phyloP scores from a whole-genome alignment of 2,797 vertebrate species.

The Pangasius krempfi region DNA sequence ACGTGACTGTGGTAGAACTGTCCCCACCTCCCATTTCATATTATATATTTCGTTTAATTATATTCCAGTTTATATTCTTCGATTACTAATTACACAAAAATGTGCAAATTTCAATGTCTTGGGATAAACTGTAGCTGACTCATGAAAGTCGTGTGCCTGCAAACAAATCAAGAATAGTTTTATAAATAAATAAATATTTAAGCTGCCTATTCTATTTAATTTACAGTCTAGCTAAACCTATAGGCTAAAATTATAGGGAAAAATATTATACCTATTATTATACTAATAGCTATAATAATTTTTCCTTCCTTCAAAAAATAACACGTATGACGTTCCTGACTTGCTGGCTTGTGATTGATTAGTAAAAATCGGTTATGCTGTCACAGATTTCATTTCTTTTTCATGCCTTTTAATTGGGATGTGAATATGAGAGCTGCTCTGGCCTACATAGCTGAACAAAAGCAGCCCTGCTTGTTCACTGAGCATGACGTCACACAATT shows the following conservation, averaged over 20 bases:
- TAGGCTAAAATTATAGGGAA: not conserved
- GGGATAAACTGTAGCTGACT: not conserved
- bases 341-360: slow-evolving; percentile 46
- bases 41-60: not conserved
- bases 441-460: slow-evolving; percentile 16
- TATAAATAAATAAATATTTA: not conserved
- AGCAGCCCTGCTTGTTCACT: slow-evolving; percentile 36
- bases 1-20: not conserved
- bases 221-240: not conserved
- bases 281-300: not conserved
- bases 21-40: not conserved
- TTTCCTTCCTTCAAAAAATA: not conserved
- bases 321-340: not conserved
- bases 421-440: slow-evolving; percentile 35
- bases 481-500: slow-evolving; percentile 51
- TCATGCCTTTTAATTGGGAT: slow-evolving; percentile 55
- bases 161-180: not conserved
- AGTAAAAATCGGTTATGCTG: slow-evolving; percentile 41
- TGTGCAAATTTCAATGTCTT: not conserved
- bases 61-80: not conserved
- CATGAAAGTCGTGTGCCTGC: not conserved
- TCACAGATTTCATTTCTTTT: slow-evolving; percentile 51
- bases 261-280: not conserved
- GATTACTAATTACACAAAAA: not conserved
- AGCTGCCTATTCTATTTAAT: not conserved